These are phyloP conservation scores for Lagocephalus sceleratus DNA, from an alignment of 2,797 vertebrate genomes.

Conservation along the genomic window DNA sequence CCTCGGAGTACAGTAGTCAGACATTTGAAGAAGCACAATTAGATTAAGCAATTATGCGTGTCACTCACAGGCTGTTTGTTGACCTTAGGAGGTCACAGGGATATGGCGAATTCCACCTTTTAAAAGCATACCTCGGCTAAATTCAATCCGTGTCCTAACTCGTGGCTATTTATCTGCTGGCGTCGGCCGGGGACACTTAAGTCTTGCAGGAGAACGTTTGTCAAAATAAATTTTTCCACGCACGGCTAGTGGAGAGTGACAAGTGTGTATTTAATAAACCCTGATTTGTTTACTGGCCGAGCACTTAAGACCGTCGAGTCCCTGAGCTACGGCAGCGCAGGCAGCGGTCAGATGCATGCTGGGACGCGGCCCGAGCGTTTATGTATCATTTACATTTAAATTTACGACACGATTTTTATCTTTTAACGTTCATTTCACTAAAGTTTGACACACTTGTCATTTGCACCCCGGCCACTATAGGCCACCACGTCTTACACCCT, in stretches of 20 bases:
- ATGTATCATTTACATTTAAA: not conserved
- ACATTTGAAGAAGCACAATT: slow-evolving; percentile 77
- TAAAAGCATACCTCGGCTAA: slow-evolving; percentile 80
- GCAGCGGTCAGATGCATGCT: slow-evolving; percentile 62
- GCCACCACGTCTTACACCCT: too few relatives aligned
- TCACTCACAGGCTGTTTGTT: slow-evolving; percentile 88
- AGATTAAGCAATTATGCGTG: slow-evolving; percentile 86
- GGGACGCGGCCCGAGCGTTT: slow-evolving; percentile 40
- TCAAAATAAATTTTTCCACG: slow-evolving; percentile 86
- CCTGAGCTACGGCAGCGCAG: slow-evolving; percentile 42
- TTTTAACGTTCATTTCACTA: too few relatives aligned
- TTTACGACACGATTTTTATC: too few relatives aligned
- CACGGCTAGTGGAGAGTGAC: slow-evolving; percentile 74
- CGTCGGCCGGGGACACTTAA: slow-evolving; percentile 76
- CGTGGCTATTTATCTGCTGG: slow-evolving; percentile 81
- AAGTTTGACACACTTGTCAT: too few relatives aligned
- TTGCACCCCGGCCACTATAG: too few relatives aligned
- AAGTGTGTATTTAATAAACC: slow-evolving; percentile 81
- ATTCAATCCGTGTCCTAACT: slow-evolving; percentile 78
- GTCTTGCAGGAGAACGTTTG: slow-evolving; percentile 79
- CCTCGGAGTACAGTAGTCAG: slow-evolving; percentile 74
- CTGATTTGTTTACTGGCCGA: slow-evolving; percentile 81
- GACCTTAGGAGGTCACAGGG: slow-evolving; percentile 81
- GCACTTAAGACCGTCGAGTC: slow-evolving; percentile 68
- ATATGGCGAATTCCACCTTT: slow-evolving; percentile 80